A percentile compares a stretch with the other conserved stretches of the same genome.
Conservation (phyloP, 2,113 vertebrate genomes). For the Petrocephalus microphthalmus region DNA sequence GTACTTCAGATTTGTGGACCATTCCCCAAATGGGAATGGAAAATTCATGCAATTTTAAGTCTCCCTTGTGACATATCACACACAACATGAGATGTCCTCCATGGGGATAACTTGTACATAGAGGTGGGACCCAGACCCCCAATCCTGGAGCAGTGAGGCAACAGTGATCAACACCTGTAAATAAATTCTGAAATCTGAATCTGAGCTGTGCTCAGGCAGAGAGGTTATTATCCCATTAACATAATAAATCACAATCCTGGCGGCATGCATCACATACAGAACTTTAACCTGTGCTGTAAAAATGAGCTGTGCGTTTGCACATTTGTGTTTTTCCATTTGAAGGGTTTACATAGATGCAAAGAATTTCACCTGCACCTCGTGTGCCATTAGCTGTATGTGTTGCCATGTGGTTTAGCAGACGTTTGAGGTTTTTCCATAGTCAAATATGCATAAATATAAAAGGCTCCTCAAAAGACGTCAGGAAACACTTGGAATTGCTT, state of each 20-base stretch:
- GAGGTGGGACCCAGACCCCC: background rate
- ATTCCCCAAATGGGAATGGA: background rate
- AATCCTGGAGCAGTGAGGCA: background rate
- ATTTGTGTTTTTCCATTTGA: background rate
- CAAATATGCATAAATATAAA: conserved; percentile 1
- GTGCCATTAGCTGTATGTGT: background rate
- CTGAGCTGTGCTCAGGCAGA: background rate
- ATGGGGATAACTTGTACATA: background rate
- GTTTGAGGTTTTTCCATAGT: background rate
- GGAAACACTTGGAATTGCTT: background rate
- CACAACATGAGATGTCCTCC: background rate
- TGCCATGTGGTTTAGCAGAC: background rate
- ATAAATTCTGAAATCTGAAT: background rate
- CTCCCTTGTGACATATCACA: background rate
- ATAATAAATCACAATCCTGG: background rate
- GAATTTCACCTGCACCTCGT: background rate
- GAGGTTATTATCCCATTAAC: background rate
- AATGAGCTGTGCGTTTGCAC: background rate
- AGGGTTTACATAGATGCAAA: conserved; percentile 10
- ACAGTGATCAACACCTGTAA: background rate
- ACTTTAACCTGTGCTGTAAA: background rate
- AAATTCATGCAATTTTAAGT: background rate
- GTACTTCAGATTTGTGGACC: background rate
- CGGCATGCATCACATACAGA: background rate
- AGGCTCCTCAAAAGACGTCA: background rate